Conservation (phyloP, 1,140 invertebrate species). For the Drosophila sucinea region DNA sequence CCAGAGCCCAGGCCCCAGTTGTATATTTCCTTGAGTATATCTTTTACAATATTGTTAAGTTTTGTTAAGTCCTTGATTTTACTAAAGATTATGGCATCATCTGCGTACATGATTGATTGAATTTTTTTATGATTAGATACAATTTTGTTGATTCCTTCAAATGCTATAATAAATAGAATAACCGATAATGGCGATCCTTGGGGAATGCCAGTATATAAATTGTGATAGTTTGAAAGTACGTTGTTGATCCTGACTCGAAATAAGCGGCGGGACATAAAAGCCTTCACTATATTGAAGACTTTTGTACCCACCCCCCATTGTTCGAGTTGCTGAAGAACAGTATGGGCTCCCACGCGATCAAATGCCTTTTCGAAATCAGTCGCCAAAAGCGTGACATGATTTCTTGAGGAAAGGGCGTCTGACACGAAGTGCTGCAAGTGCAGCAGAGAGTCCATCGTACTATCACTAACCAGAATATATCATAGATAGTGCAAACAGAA, state of each 20-base stretch:
- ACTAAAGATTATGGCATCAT: slow-evolving; percentile 20
- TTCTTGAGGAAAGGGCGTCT: slow-evolving; percentile 22
- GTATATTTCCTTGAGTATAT: slow-evolving; percentile 5
- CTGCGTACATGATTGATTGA: slow-evolving; percentile 20
- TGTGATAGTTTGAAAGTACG: slow-evolving; percentile 1
- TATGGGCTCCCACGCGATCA: slow-evolving; percentile 29
- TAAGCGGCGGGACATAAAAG: slow-evolving; percentile 12
- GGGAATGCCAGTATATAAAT: neutral
- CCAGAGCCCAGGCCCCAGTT: slow-evolving; percentile 4
- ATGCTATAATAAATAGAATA: slow-evolving; percentile 13
- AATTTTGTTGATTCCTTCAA: slow-evolving; percentile 21
- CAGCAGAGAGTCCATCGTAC: slow-evolving; percentile 33
- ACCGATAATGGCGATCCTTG: slow-evolving; percentile 13
- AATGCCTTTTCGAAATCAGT: slow-evolving; percentile 36
- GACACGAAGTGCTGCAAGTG: slow-evolving; percentile 33
- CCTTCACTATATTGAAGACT: neutral
- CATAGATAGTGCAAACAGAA: no score
- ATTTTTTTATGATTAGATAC: slow-evolving; percentile 15
- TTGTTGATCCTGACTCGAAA: slow-evolving; percentile 15
- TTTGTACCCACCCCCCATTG: slow-evolving; percentile 7
- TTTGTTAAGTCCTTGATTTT: neutral
- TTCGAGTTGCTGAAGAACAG: slow-evolving; percentile 25
- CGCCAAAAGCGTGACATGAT: slow-evolving; percentile 30
- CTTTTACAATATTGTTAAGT: neutral
- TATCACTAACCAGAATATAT: neutral